These are phyloP conservation scores for Eumerus sabulonum DNA, from an alignment of 2,888 invertebrate species.

Conservation along the genomic window DNA sequence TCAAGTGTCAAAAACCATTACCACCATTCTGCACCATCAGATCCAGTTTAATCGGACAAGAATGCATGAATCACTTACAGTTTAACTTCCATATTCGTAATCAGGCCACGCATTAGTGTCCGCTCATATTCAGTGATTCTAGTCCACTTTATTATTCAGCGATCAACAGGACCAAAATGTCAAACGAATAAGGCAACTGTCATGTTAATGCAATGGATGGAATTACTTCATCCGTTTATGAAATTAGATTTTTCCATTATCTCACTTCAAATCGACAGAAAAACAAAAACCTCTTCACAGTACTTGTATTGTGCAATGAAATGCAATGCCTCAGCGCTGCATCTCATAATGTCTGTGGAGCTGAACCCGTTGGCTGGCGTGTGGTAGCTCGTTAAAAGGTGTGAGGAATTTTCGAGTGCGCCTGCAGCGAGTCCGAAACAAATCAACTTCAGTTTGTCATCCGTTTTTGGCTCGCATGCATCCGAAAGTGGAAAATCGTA, in stretches of 20 bases:
- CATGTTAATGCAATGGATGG: conserved; percentile 48
- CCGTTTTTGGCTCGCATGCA: conserved; percentile 58
- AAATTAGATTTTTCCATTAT: conserved; percentile 66
- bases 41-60: too few relatives aligned
- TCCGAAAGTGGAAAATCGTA: conserved; percentile 54
- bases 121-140: too few relatives aligned
- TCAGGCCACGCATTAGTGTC: too few relatives aligned
- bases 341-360: too few relatives aligned
- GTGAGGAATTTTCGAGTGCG: conserved; percentile 44
- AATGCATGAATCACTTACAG: too few relatives aligned
- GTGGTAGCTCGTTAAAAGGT: conserved; percentile 21
- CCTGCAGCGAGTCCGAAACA: conserved; percentile 44
- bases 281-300: conserved; percentile 1
- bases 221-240: conserved; percentile 54
- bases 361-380: too few relatives aligned
- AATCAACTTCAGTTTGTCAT: conserved; percentile 61
- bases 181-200: conserved; percentile 62
- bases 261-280: conserved; percentile 38
- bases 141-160: conserved; percentile 47
- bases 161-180: conserved; percentile 35
- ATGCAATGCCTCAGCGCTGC: too few relatives aligned
- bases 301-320: too few relatives aligned
- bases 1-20: too few relatives aligned
- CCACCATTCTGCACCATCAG: too few relatives aligned
- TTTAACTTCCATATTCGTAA: too few relatives aligned